Evolutionary conservation across 2,888 invertebrate species (phyloP), one percentile per base, ranked within the genome.

Genomic region (Zonitis immaculata): DNA sequence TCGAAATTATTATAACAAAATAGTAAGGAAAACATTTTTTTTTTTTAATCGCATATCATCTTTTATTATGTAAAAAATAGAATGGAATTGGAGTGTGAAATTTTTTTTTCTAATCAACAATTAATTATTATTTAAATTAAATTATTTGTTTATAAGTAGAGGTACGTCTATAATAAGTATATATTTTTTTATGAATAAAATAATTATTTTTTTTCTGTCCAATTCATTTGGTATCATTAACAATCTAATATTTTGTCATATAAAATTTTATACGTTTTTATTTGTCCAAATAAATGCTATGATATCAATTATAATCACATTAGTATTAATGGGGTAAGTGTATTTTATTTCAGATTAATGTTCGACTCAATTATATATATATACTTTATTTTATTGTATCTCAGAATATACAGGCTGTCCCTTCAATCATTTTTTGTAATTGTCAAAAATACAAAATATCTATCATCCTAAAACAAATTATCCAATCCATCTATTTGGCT

Each of bases 281-380:
- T n/a, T n/a, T n/a, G 8, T 16, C 16, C 16, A 35, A 35, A 35
- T 35, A 35, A 35, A 16, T 35, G 35, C 35, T 35, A 7, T 14
- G 42, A 44, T 47, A 54, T 56, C 59, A 57, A 66, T 66, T 66
- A 66, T 63, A 63, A 51, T 62, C 54, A 57, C 66, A 66, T 66
- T 63, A 64, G 64, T 60, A 66, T 64, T 66, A 64, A 66, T 63
- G 66, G 60, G 57, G 61, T 64, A 62, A 64, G 61, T 63, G 60
- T 62, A 61, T 63, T 64, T 62, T 64, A 61, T 63, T 63, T 61
- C 56, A 61, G 60, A 63, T 59, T 63, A 63, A 61, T 65, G 60
- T 52, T 35, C 60, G 52, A 56, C 51, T 52, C 54, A 58, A 63
- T 62, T 62, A 62, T 51, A 54, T 51, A 55, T 56, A 6, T 6